These are phyloP conservation scores for Xiphophorus birchmanni DNA, from an alignment of 2,797 vertebrate genomes.

Conservation along the genomic window DNA sequence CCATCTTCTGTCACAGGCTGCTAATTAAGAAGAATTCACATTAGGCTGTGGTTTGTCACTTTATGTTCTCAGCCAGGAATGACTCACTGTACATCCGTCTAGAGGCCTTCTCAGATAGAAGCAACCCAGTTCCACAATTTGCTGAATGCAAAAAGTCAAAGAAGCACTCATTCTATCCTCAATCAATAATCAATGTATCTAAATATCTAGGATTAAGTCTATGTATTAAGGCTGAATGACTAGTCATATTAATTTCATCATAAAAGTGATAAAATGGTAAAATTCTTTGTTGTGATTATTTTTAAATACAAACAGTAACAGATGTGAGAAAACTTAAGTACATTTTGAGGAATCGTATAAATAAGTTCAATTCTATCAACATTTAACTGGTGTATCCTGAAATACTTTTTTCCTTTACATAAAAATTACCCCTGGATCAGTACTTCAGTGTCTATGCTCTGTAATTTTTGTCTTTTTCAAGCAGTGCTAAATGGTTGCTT, in stretches of 20 bases:
- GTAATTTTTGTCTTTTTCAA: background rate
- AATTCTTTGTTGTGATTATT: background rate
- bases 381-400: background rate
- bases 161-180: background rate
- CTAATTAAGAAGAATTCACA: constrained; percentile 1
- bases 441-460: background rate
- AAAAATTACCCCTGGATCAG: background rate
- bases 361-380: background rate
- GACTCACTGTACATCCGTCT: background rate
- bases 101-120: background rate
- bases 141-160: background rate
- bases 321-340: background rate
- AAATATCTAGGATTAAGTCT: background rate
- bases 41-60: constrained; percentile 4
- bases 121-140: background rate
- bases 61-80: constrained; percentile 5
- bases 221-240: background rate
- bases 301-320: background rate
- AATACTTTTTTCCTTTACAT: background rate
- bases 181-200: background rate
- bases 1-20: background rate
- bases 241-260: background rate
- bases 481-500: background rate
- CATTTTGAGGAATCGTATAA: background rate
- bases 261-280: background rate